These are phyloP conservation scores for Thrips palmi DNA, from an alignment of 1,140 invertebrate species.

Conservation along the genomic window DNA sequence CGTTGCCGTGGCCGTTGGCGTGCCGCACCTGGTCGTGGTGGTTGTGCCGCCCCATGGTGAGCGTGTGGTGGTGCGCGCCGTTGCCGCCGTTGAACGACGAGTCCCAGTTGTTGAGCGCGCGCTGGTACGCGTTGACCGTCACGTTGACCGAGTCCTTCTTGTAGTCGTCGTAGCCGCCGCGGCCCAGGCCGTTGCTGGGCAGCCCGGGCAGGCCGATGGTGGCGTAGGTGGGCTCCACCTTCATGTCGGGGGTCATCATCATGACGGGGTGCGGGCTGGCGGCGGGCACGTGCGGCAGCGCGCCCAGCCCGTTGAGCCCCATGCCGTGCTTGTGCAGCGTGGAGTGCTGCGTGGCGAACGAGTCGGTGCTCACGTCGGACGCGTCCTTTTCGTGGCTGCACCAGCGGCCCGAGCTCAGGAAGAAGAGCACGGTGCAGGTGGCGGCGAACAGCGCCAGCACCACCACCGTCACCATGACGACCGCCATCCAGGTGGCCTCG, in stretches of 20 bases:
- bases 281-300: slow-evolving; percentile 14
- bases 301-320: slow-evolving; percentile 25
- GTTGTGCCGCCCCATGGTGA: slow-evolving; percentile 34
- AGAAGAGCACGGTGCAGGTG: slow-evolving; percentile 25
- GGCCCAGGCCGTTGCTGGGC: too few species aligned
- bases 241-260: slow-evolving; percentile 14
- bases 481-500: slow-evolving; percentile 36
- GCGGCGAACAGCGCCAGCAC: slow-evolving; percentile 26
- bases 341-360: slow-evolving; percentile 28
- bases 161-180: too few species aligned
- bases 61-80: slow-evolving; percentile 24
- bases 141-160: too few species aligned
- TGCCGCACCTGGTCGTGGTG: slow-evolving; percentile 32
- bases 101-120: too few species aligned
- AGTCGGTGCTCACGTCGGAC: slow-evolving; percentile 21
- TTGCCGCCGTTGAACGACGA: too few species aligned
- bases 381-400: slow-evolving; percentile 8
- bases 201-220: too few species aligned
- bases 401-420: slow-evolving; percentile 32
- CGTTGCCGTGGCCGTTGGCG: too few species aligned
- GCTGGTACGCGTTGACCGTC: too few species aligned
- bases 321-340: slow-evolving; percentile 26
- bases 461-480: slow-evolving; percentile 32
- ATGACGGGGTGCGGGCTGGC: slow-evolving; percentile 11
- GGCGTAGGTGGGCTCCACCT: too few species aligned